Evolutionary conservation across 2,888 invertebrate species (phyloP), one percentile per base, ranked within the genome.

Genomic region (Orthosia gracilis): DNA sequence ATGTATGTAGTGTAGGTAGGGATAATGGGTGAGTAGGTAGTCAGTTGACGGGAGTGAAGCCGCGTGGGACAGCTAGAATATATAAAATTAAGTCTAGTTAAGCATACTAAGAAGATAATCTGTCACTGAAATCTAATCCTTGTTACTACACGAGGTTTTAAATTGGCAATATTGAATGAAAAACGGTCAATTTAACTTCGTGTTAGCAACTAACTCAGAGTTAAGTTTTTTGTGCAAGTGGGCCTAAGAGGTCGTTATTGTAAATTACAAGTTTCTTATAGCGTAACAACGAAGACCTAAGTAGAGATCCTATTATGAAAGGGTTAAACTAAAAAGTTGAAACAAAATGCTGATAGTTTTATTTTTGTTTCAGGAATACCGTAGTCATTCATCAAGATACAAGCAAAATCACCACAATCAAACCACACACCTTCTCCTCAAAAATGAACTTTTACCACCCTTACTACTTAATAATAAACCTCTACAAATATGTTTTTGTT

Each of bases 281-380:
- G 31, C 31, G 0, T 31, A 7, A 31, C 31, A 31, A 31, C 7
- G 31, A 31, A 31, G 31, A 7, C 31, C 2, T 1, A 2, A 7
- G 5, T 31, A 31, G 31, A 31, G 31, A 31, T 40, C 40, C 7
- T 40, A 40, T 3, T 31, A 31, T 47, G n/a, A n/a, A 47, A 11
- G 11, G 67, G 26, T 26, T 2, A 17, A 23, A 64, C 12, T 26
- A 4, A 40, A 31, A 40, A 49, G 15, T 15, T 17, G 9, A 49
- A 40, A 57, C 12, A 23, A 40, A 50, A 55, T 23, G 13, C 13
- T 58, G n/a, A 58, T 18, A 1, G 5, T 12, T 31, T 21, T 63
- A 45, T 50, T 80, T 81, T 88, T 55, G 45, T 80, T 76, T n/a
- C 89, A 90, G 90, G 87, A 64, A n/a, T 89, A 67, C 89, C 89